These are phyloP conservation scores for Virgularia gustaviana DNA, from an alignment of 92 coral and sea anemone species.

Conservation along the genomic window DNA sequence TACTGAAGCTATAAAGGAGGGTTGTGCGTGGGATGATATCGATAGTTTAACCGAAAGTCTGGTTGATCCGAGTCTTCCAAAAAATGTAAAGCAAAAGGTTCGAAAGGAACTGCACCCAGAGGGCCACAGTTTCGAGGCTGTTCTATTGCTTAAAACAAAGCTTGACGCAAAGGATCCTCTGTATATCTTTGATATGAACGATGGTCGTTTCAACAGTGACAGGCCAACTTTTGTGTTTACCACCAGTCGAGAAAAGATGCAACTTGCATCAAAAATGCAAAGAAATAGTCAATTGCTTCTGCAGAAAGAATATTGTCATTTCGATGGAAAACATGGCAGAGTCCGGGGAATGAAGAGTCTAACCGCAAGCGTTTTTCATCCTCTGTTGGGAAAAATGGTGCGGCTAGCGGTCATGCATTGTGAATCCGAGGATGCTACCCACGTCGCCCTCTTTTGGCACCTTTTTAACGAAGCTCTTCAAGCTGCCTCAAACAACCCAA, in stretches of 20 bases:
- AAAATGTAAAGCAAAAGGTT: conserved; percentile 35
- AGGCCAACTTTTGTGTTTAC: conserved; percentile 32
- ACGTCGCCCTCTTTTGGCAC: conserved; percentile 21
- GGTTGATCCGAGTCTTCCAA: conserved; percentile 8
- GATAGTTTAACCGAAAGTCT: conserved; percentile 30
- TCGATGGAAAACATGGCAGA: conserved; percentile 36
- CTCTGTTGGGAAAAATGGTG: conserved; percentile 1
- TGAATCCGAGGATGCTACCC: neutral
- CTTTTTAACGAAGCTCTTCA: conserved; percentile 15
- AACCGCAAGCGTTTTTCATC: conserved; percentile 37
- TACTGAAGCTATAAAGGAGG: conserved; percentile 16
- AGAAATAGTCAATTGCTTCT: neutral
- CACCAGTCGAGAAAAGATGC: conserved; percentile 14
- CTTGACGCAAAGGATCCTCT: conserved; percentile 38
- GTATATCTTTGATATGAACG: conserved; percentile 28
- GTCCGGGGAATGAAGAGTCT: neutral
- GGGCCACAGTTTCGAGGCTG: conserved; percentile 43
- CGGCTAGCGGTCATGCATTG: conserved; percentile 22
- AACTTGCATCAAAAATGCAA: conserved; percentile 12
- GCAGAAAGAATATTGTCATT: conserved; percentile 23
- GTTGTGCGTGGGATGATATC: conserved; percentile 31
- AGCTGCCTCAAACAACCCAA: conserved; percentile 7
- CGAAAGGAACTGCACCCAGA: conserved; percentile 37
- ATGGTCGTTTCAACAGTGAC: conserved; percentile 24
- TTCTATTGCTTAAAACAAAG: conserved; percentile 19